Evolutionary conservation across 1,140 invertebrate species (phyloP).

Genomic region (Epicauta chinensis): DNA sequence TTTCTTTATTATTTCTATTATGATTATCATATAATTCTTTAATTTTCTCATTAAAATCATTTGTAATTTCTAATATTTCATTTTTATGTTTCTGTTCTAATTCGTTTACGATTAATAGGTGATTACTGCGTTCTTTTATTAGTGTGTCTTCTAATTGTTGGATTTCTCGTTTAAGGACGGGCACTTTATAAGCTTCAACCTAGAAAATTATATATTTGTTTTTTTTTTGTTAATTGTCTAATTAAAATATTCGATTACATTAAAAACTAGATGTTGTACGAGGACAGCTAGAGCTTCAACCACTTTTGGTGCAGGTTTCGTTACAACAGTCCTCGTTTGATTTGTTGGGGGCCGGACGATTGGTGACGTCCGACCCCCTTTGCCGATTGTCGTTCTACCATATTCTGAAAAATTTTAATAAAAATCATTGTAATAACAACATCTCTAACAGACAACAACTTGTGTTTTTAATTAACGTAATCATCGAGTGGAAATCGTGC

Average conservation of each 20-base stretch:
- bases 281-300: slow-evolving; percentile 63
- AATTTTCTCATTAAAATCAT: no score
- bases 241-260: slow-evolving; percentile 58
- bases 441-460: no score
- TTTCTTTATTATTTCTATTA: no score
- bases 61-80: no score
- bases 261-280: slow-evolving; percentile 63
- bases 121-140: no score
- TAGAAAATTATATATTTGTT: slow-evolving; percentile 28
- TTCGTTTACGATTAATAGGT: no score
- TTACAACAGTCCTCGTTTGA: slow-evolving; percentile 23
- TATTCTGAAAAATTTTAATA: slow-evolving; percentile 29
- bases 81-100: no score
- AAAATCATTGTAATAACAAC: no score
- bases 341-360: slow-evolving; percentile 30
- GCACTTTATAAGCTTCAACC: slow-evolving; percentile 55
- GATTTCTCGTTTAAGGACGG: slow-evolving; percentile 48
- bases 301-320: slow-evolving; percentile 42
- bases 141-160: neutral
- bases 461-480: no score
- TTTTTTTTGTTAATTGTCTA: neutral
- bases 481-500: no score
- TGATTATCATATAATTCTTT: no score
- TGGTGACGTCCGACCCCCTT: slow-evolving; percentile 38
- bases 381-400: slow-evolving; percentile 33